Evolutionary conservation across 2,888 invertebrate genomes (phyloP), one percentile per base, ranked within the genome.

Genomic region (Scaptomyza cyrtandrae): DNA sequence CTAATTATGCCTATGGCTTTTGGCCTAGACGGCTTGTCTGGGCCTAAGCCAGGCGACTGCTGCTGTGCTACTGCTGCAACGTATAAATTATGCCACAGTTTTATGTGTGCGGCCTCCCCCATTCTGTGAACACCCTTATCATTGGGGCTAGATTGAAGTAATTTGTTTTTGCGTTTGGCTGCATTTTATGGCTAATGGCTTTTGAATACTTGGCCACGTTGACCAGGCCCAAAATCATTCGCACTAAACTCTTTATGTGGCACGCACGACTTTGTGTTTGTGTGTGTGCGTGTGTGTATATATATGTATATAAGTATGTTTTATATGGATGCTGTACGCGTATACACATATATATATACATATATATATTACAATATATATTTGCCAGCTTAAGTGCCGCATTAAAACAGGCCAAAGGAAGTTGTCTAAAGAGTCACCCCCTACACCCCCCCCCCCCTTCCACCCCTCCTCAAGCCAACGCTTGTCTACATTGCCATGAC

Each of bases 1-100:
- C 90, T 90, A 90, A 90, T 90, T 90, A 90, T 89, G 89, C 82
- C 90, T 90, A 90, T 82, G 90, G 90, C 81, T 63, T 69, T 70
- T 64, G 60, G 65, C 67, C 73, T 71, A 62, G 68, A 64, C 64
- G 62, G 62, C 64, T 60, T 58, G 57, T 49, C 62, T 78, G 39
- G 29, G 24, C 44, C 50, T 45, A 65, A 57, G 33, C 58, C 37
- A 41, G 41, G 41, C 41, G 16, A 9, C 14, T 13, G 67, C 44
- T 37, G 66, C 56, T 46, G 41, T 48, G 48, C 31, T 69, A 70
- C 16, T 66, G 70, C 85, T 75, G 87, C 87, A 84, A 68, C 78
- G 74, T 85, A 86, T 86, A 82, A 82, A 82, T 86, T 86, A 82
- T 64, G 73, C 56, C 63, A 69, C 75, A 73, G 59, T 75, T 75